A percentile compares a stretch with the other conserved stretches of the same genome.
Evolutionary conservation across 1,140 invertebrate genomes (phyloP).

Genomic region (Plodia interpunctella): DNA sequence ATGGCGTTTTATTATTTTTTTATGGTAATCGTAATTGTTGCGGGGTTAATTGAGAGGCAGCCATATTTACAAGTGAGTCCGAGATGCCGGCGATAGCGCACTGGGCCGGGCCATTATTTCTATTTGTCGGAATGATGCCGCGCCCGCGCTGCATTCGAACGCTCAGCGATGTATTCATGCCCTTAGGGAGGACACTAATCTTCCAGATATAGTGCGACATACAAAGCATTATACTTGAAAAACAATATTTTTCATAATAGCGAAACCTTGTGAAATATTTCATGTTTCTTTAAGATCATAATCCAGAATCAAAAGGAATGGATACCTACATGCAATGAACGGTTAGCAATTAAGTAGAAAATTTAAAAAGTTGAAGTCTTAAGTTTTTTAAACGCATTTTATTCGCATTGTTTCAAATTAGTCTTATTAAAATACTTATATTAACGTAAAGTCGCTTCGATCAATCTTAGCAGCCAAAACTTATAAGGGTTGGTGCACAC

Average conservation of each 20-base stretch:
- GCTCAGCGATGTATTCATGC: neutral
- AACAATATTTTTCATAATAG: neutral
- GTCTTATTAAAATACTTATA: no score
- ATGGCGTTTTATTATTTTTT: constrained; percentile 58
- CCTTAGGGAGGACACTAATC: neutral
- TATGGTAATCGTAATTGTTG: constrained; percentile 61
- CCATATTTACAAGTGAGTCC: constrained; percentile 41
- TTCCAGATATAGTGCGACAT: neutral
- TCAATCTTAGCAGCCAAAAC: no score
- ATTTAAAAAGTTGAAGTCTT: no score
- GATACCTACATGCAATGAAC: no score
- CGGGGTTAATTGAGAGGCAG: constrained; percentile 48
- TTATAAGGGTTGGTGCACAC: constrained; percentile 45
- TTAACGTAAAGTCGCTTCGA: no score
- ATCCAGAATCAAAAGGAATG: no score
- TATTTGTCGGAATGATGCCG: constrained; percentile 36
- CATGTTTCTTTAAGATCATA: no score
- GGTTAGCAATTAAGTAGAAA: no score
- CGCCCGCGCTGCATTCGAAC: constrained; percentile 9
- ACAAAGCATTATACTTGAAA: neutral
- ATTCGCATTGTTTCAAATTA: no score
- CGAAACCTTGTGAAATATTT: no score
- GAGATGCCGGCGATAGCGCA: constrained; percentile 31
- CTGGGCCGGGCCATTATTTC: constrained; percentile 36
- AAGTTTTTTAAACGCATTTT: no score